Evolutionary conservation across 64 coral and sea anemone species (phyloP).

Genomic region (Montipora foliosa): DNA sequence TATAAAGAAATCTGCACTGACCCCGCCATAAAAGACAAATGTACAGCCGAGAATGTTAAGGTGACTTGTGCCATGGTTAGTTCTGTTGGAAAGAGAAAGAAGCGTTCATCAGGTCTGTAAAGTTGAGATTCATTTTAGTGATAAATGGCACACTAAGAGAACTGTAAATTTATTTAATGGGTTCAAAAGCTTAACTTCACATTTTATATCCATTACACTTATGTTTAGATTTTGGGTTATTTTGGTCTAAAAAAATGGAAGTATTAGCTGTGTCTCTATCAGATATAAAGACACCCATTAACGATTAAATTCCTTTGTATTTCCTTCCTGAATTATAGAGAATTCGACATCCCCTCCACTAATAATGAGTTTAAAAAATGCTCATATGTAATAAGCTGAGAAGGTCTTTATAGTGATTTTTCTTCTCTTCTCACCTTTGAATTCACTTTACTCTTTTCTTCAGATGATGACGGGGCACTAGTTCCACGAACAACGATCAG

Average conservation of each 20-base stretch:
- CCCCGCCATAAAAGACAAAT: conserved; percentile 45
- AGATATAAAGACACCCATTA: not conserved
- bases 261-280: not conserved
- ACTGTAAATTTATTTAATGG: not conserved
- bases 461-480: not conserved
- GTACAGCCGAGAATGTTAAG: conserved; percentile 63
- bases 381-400: not conserved
- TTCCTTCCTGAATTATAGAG: not conserved
- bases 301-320: not conserved
- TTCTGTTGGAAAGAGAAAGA: not conserved
- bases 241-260: not conserved
- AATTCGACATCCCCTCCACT: not conserved
- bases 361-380: not conserved
- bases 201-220: not conserved
- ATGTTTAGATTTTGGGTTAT: not conserved
- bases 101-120: conserved; percentile 8
- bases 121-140: not conserved
- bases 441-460: not conserved
- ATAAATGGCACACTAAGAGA: not conserved
- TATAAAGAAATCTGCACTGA: conserved; percentile 52
- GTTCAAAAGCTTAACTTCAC: not conserved
- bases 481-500: conserved; percentile 34
- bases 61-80: conserved; percentile 24
- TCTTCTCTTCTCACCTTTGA: not conserved
- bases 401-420: too few species aligned